Conservation (phyloP, 2,113 vertebrate species). For the Eulemur macaco region DNA sequence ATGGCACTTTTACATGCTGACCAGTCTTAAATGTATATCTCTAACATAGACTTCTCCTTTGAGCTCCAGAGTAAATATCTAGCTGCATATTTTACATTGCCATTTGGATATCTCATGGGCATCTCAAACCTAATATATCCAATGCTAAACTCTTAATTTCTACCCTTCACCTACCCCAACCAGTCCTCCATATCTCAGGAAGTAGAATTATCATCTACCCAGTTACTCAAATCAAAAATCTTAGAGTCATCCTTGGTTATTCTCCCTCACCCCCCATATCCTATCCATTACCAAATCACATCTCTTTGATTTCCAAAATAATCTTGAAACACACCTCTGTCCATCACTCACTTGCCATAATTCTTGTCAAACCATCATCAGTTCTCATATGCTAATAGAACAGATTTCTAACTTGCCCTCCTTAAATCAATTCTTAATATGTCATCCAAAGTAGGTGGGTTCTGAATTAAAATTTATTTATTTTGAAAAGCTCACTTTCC, state of each 20-base stretch:
- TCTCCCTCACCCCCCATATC: not conserved
- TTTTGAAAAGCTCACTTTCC: not conserved
- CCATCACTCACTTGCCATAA: not conserved
- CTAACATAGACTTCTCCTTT: not conserved
- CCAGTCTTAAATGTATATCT: not conserved
- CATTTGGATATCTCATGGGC: not conserved
- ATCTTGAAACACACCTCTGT: not conserved
- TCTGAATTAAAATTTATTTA: constrained; percentile 3
- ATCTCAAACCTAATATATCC: not conserved
- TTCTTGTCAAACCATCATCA: not conserved
- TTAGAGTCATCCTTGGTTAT: not conserved
- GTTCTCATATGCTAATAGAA: not conserved
- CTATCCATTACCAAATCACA: not conserved
- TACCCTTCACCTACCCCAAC: not conserved
- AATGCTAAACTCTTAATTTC: not conserved
- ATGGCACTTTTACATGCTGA: not conserved
- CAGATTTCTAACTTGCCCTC: not conserved
- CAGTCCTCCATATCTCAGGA: not conserved
- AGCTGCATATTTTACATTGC: not conserved
- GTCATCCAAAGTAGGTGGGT: not conserved
- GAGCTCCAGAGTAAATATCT: not conserved
- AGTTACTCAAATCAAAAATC: constrained; percentile 6
- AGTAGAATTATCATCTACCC: not conserved
- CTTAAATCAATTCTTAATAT: not conserved
- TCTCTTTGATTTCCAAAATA: not conserved